Evolutionary conservation across 37 sponge, comb jelly and placozoan genomes (phyloP).

Genomic region (Dysidea cf. avara): DNA sequence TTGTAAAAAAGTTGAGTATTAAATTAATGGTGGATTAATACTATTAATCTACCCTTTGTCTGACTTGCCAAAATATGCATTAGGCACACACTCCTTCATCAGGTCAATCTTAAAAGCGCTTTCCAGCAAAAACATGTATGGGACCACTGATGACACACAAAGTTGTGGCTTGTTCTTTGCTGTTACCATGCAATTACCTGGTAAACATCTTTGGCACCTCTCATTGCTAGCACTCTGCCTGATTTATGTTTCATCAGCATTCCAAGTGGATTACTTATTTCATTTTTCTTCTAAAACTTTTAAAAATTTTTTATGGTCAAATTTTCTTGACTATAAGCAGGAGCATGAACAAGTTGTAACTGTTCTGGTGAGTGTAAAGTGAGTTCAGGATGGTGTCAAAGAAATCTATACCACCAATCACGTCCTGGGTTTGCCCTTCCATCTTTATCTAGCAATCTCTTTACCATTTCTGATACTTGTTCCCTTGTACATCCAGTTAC

Average conservation of each 20-base stretch:
- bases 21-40: no score
- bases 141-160: conserved; percentile 23
- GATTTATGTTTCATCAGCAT: conserved; percentile 21
- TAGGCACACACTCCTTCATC: conserved; percentile 12
- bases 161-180: conserved; percentile 13
- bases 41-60: conserved; percentile 30
- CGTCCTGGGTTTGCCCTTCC: conserved; percentile 19
- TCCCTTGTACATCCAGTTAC: conserved; percentile 23
- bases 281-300: conserved; percentile 8
- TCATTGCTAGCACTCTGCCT: conserved; percentile 21
- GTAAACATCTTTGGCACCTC: conserved; percentile 1
- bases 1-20: conserved; percentile 38
- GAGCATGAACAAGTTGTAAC: conserved; percentile 8
- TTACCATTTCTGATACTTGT: conserved; percentile 17
- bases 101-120: conserved; percentile 6
- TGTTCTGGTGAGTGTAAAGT: conserved; percentile 15
- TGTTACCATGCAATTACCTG: conserved; percentile 13
- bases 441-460: conserved; percentile 23
- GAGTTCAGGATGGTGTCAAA: conserved; percentile 13
- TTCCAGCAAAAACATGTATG: conserved; percentile 4
- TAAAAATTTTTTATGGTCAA: conserved; percentile 3
- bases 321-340: conserved; percentile 4
- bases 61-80: conserved; percentile 23
- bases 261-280: conserved; percentile 21
- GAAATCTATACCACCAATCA: conserved; percentile 26